phyloP scores from a whole-genome alignment of 2,797 vertebrate species.

The Okamejei kenojei region DNA sequence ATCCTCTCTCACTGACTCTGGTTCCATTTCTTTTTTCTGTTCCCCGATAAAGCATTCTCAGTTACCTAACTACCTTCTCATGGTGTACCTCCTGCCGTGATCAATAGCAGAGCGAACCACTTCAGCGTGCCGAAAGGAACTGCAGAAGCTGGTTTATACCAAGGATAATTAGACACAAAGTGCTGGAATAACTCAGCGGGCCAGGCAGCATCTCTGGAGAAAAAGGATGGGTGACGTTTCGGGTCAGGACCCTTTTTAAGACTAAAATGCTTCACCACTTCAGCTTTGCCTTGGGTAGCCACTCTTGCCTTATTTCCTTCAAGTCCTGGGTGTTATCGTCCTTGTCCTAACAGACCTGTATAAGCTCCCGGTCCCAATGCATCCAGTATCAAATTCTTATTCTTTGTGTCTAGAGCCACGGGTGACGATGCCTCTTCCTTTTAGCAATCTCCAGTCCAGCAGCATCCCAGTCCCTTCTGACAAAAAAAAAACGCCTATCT shows the following conservation, averaged over 20 bases:
- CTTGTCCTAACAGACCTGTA: neutral
- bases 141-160: no score
- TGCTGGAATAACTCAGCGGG: no score
- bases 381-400: neutral
- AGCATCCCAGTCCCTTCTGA: no score
- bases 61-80: neutral
- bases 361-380: neutral
- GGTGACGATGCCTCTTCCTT: neutral
- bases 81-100: neutral
- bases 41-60: neutral
- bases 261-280: neutral
- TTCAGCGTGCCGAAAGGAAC: neutral
- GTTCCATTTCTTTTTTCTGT: neutral
- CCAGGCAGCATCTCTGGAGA: no score
- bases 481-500: neutral
- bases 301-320: neutral
- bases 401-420: neutral
- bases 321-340: neutral
- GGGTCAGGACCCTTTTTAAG: no score
- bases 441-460: neutral
- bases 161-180: no score
- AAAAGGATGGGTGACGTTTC: no score
- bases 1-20: neutral
- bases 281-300: neutral
- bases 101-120: neutral